Percentiles rank a stretch among this genome's conserved stretches.
Conservation (phyloP, 2,888 invertebrate genomes). For the Silvanus unidentatus region DNA sequence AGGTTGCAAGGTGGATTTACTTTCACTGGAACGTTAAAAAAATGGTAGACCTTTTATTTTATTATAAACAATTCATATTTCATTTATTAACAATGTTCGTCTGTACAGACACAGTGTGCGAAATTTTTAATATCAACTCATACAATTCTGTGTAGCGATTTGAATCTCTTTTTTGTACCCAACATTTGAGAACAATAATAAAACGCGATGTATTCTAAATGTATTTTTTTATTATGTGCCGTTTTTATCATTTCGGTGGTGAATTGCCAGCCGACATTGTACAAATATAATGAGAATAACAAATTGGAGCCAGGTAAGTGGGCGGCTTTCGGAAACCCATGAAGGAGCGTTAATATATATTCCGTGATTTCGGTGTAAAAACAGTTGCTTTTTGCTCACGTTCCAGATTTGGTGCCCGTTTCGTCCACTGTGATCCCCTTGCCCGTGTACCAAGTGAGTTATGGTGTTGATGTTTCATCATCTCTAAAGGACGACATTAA, state of each 20-base stretch:
- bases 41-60: neutral
- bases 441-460: slow-evolving; percentile 56
- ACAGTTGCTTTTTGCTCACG: neutral
- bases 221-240: neutral
- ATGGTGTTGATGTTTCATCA: slow-evolving; percentile 48
- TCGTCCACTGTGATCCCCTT: slow-evolving; percentile 63
- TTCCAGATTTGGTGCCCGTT: slow-evolving; percentile 58
- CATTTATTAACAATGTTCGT: neutral
- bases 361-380: neutral
- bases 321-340: slow-evolving; percentile 6
- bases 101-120: neutral
- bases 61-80: neutral
- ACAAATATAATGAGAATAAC: slow-evolving; percentile 49
- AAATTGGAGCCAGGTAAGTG: slow-evolving; percentile 49
- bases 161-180: too few relatives aligned
- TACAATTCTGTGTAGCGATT: neutral
- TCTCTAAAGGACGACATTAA: slow-evolving; percentile 42
- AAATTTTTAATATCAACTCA: neutral
- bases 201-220: neutral
- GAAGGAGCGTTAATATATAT: neutral
- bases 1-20: neutral
- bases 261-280: slow-evolving; percentile 43
- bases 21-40: slow-evolving; percentile 1
- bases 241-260: slow-evolving; percentile 8
- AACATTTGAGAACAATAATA: neutral